phyloP scores from a whole-genome alignment of 2,797 vertebrate species.

The Hypotaenidia okinawae region DNA sequence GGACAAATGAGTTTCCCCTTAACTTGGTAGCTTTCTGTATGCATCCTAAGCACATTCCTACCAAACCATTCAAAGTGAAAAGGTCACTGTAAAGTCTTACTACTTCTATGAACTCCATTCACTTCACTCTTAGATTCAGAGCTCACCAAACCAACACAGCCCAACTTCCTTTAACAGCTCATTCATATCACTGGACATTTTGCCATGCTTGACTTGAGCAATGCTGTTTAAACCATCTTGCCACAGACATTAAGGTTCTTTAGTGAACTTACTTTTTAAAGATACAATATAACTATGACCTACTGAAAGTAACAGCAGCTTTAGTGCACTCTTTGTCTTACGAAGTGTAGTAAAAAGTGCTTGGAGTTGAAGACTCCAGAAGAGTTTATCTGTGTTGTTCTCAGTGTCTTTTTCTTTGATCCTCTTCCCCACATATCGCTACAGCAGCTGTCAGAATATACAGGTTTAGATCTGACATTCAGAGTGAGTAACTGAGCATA shows the following conservation, averaged over 20 bases:
- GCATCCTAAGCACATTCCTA: too few relatives aligned
- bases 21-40: too few relatives aligned
- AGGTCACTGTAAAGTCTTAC: too few relatives aligned
- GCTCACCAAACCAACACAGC: too few relatives aligned
- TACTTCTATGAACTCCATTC: too few relatives aligned
- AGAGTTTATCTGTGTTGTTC: neutral
- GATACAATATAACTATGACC: neutral
- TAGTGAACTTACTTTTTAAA: neutral
- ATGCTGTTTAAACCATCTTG: neutral
- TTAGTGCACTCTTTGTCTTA: neutral
- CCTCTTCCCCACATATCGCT: accelerated
- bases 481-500: neutral
- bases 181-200: neutral
- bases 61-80: too few relatives aligned
- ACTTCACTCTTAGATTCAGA: too few relatives aligned
- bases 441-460: neutral
- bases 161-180: too few relatives aligned
- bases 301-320: neutral
- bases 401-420: neutral
- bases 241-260: neutral
- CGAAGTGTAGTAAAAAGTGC: neutral
- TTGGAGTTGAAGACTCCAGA: neutral
- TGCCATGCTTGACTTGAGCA: neutral
- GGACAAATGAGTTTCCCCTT: too few relatives aligned
- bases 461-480: neutral